Evolutionary conservation across 2,113 vertebrate genomes (phyloP), one percentile per base, ranked within the genome.

Genomic region (Anser brachyrhynchus): DNA sequence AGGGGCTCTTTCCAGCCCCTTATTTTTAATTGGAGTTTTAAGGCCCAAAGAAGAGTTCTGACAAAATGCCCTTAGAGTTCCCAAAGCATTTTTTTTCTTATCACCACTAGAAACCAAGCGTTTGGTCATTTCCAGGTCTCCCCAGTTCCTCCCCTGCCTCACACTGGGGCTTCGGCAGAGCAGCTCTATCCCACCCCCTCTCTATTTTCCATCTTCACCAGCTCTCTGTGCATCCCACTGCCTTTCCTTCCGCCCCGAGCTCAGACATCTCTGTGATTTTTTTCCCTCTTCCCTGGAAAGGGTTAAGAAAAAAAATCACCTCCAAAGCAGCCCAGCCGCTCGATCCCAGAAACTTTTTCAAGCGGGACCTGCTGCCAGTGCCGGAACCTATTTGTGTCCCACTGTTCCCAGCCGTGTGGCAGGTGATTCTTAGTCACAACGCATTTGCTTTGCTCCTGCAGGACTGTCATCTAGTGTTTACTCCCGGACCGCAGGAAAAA

Each of bases 391-490:
- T 93, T 62, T 80, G 76, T n/a, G 14, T 81, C 58, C 78, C 51
- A 2, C 52, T 9, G 80, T 29, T 72, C 41, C 70, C 69, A 33
- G 49, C 82, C 90, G 0, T 9, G 84, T 70, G 72, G 54, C 90
- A 66, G 82, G 78, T 69, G 73, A 66, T 9, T 35, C 74, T 59
- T 52, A 84, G 84, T 77, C 94, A 83, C 62, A 78, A 55, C 0
- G 2, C 3, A 71, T 96, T 39, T 87, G 83, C 62, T 66, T 51
- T 49, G 61, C 86, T 82, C 67, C 75, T 44, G 66, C 13, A 44
- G 61, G 61, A 39, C 86, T 93, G 94, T 83, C 96, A 93, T 6
- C 16, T 3, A 49, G 39, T 3, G 67, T 94, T 94, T 93, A 31
- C 67, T 59, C 21, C 0, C 0, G 76, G 31, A 20, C 51, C 7